Evolutionary conservation across 2,797 vertebrate genomes (phyloP).

Genomic region (Tenualosa ilisha): DNA sequence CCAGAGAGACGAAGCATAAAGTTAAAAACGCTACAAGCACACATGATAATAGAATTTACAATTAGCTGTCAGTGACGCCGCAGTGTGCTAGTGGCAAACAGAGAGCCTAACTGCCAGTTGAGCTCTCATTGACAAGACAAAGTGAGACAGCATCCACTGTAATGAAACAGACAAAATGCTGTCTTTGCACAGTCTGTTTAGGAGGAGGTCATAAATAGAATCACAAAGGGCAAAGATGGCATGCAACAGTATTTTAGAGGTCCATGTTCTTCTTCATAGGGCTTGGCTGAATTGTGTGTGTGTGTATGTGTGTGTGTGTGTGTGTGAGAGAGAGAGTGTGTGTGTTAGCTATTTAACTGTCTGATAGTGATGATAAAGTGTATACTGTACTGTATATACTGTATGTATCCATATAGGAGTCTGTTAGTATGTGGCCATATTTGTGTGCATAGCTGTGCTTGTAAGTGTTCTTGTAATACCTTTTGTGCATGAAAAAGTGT

Average conservation of each 20-base stretch:
- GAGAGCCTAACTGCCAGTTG: background rate
- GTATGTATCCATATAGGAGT: background rate
- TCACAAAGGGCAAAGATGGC: slow-evolving; percentile 1
- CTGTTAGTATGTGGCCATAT: background rate
- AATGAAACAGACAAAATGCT: background rate
- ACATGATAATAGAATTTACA: background rate
- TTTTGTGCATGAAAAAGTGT: too few species aligned
- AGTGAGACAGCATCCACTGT: background rate
- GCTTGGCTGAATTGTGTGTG: background rate
- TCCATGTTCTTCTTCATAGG: background rate
- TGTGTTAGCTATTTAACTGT: background rate
- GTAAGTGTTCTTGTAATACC: too few species aligned
- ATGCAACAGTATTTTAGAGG: background rate
- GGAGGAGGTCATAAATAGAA: background rate
- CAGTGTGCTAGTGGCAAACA: background rate
- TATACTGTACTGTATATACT: background rate
- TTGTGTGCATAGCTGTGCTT: background rate
- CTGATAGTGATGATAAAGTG: background rate
- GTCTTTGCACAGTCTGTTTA: background rate
- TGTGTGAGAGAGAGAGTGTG: background rate
- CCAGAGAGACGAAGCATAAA: background rate
- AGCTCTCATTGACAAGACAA: background rate
- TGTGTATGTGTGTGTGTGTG: background rate
- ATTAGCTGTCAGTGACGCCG: background rate
- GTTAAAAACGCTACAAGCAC: background rate